Conservation (phyloP, 2,113 vertebrate genomes). For the Nematolebias whitei region DNA sequence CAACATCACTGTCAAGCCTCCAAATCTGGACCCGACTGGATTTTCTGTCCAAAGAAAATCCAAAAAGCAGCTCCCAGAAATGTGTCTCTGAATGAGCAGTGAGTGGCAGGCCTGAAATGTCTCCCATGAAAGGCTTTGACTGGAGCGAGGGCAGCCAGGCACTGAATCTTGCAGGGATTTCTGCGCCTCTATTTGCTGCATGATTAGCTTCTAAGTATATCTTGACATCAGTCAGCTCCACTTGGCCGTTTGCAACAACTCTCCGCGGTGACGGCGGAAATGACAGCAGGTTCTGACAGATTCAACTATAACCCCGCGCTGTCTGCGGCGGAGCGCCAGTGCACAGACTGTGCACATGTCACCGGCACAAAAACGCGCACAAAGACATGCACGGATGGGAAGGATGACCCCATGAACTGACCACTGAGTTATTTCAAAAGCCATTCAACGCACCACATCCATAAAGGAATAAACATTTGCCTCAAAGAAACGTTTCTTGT, state of each 20-base stretch:
- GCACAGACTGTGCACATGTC: constrained; percentile 55
- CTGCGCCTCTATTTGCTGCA: constrained; percentile 71
- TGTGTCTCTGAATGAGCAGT: constrained; percentile 34
- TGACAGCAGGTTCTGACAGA: constrained; percentile 65
- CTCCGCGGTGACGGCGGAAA: constrained; percentile 54
- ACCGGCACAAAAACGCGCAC: constrained; percentile 44
- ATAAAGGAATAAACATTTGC: constrained; percentile 54
- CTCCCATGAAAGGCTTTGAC: constrained; percentile 59
- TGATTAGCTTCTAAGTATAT: constrained; percentile 74
- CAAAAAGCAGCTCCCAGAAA: constrained; percentile 24
- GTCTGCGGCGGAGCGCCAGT: constrained; percentile 48
- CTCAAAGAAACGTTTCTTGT: constrained; percentile 9
- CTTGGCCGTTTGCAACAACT: constrained; percentile 58
- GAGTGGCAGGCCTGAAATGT: constrained; percentile 61
- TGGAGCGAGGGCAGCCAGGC: constrained; percentile 47
- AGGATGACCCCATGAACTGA: constrained; percentile 21
- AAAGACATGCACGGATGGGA: constrained; percentile 19
- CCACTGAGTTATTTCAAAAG: constrained; percentile 45
- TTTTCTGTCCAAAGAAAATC: constrained; percentile 42
- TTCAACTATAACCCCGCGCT: constrained; percentile 51
- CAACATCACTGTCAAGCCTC: constrained; percentile 23
- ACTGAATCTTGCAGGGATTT: constrained; percentile 56
- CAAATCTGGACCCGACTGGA: constrained; percentile 18
- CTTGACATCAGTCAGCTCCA: constrained; percentile 68
- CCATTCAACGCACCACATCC: constrained; percentile 22